Evolutionary conservation across 2,113 vertebrate genomes (phyloP), one percentile per base, ranked within the genome.

Genomic region (Oriolus oriolus): DNA sequence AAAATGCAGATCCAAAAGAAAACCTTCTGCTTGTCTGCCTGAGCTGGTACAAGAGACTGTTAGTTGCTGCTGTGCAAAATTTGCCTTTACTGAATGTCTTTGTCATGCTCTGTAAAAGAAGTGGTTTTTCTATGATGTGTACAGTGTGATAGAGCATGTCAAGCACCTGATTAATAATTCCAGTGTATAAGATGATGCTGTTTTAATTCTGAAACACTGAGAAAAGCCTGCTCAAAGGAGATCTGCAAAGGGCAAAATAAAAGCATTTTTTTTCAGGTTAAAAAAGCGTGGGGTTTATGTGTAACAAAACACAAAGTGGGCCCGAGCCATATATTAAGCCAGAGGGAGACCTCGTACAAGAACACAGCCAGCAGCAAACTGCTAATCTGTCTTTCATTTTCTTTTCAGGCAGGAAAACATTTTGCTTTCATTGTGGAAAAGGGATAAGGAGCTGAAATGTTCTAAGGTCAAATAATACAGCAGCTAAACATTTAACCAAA

Each of bases 171-270:
- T 28, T 19, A 49, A 24, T 71, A 30, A 45, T 49, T 76, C n/a
- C 28, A 33, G 12, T 1, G 0, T 57, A 3, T 35, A 47, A 83
- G 47, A 47, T 28, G 23, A 27, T 47, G 12, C 1, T 39, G 1
- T 35, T 87, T 86, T 84, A 53, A 64, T 74, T 84, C 52, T 45
- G 22, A 74, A 74, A 28, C 20, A 10, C 27, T 82, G 13, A 30
- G 10, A 79, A 76, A 8, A 27, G 21, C 9, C n/a, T 86, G 21
- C n/a, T 73, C 33, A 20, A 73, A 90, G 37, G 63, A 83, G 16
- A 56, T n/a, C 33, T 90, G 59, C 66, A 80, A 73, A 84, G 31
- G 42, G 16, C 30, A 70, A 80, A 79, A 63, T 23, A 20, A 53
- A 87, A 70, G 33, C 7, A 0, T 21, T 22, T 65, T 53, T 65